Conservation (phyloP, 2,888 invertebrate genomes). For the Eupeodes latifasciatus region DNA sequence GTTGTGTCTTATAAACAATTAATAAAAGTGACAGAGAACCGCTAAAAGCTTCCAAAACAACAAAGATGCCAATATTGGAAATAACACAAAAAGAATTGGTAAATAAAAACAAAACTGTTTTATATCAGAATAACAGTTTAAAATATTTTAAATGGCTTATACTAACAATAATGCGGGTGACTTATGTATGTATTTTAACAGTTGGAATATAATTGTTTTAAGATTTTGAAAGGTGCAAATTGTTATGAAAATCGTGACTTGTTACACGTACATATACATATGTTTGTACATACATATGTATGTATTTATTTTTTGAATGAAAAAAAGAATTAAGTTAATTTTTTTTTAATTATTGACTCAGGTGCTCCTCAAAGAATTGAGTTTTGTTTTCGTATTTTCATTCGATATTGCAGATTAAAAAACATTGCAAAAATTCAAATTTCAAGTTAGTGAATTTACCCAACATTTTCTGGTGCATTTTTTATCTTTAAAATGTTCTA, state of each 20-base stretch:
- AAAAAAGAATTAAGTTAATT: no score
- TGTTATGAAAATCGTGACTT: neutral
- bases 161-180: neutral
- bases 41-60: neutral
- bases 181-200: neutral
- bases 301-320: neutral
- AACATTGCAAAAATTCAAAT: no score
- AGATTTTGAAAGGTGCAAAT: neutral
- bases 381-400: no score
- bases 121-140: neutral
- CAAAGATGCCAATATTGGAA: constrained; percentile 50
- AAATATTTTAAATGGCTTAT: neutral
- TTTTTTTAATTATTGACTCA: no score
- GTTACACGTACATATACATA: no score
- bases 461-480: no score
- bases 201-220: neutral
- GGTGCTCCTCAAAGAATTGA: no score
- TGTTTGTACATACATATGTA: no score
- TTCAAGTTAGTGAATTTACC: no score
- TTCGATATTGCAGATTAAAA: no score
- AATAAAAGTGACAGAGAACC: constrained; percentile 13
- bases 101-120: constrained; percentile 38
- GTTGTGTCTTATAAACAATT: neutral
- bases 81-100: constrained; percentile 69
- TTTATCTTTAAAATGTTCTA: no score